A percentile compares a stretch with the other conserved stretches of the same genome.
Conservation (phyloP, 1,140 invertebrate species). For the Drosophila yakuba region DNA sequence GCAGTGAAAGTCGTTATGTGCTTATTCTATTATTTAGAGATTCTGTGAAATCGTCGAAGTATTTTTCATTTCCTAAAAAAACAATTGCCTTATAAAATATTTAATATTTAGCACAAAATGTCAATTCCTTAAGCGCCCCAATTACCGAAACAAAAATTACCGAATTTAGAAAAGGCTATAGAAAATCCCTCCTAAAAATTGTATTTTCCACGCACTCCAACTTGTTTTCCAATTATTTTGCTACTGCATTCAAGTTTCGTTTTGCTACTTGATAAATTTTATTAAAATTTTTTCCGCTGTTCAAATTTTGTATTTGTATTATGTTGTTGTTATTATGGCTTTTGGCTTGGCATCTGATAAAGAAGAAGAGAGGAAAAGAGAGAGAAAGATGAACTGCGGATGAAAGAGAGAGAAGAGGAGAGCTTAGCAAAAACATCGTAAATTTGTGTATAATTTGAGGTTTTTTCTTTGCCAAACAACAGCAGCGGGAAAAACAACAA, state of each 20-base stretch:
- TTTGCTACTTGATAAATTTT: conserved; percentile 23
- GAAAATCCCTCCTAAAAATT: background rate
- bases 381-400: background rate
- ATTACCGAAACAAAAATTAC: background rate
- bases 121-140: no score
- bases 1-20: no score
- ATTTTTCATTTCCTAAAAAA: no score
- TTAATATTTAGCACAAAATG: no score
- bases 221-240: conserved; percentile 1
- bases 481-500: conserved; percentile 15
- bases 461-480: conserved; percentile 56
- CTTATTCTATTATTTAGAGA: no score
- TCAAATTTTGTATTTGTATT: conserved; percentile 25
- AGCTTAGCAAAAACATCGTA: conserved; percentile 57
- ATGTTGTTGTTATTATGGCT: conserved; percentile 36
- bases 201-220: background rate
- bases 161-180: background rate
- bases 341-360: conserved; percentile 39
- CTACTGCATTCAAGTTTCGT: conserved; percentile 8
- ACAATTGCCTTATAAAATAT: no score
- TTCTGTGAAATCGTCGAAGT: no score
- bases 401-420: background rate
- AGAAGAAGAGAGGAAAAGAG: background rate
- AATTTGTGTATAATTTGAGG: conserved; percentile 67
- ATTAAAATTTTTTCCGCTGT: conserved; percentile 19